Conservation (phyloP, 1,140 invertebrate genomes). For the Acyrthosiphon pisum region DNA sequence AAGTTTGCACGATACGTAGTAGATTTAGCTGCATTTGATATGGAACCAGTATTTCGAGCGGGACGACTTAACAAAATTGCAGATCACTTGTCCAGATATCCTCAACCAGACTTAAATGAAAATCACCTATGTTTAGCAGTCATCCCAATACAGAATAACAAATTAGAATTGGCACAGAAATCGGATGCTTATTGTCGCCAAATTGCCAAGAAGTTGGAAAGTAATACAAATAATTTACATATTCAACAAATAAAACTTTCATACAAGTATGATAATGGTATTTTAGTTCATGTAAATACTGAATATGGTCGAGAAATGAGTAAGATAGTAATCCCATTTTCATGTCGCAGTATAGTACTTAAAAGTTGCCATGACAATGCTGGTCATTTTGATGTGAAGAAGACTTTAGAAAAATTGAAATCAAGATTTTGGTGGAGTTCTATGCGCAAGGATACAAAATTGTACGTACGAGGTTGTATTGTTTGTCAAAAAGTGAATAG, state of each 20-base stretch:
- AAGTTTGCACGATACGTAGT: not conserved
- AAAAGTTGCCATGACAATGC: slow-evolving; percentile 30
- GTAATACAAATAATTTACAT: not conserved
- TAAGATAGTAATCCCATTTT: slow-evolving; percentile 27
- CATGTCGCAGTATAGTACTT: not conserved
- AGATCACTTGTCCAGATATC: not conserved
- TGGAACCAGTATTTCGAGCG: not conserved
- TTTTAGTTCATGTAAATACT: slow-evolving; percentile 3
- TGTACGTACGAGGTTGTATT: slow-evolving; percentile 8
- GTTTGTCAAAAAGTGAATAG: slow-evolving; percentile 34
- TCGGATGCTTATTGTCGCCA: slow-evolving; percentile 25
- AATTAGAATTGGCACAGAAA: not conserved
- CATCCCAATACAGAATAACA: not conserved
- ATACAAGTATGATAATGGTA: slow-evolving; percentile 3
- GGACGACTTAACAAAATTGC: slow-evolving; percentile 9
- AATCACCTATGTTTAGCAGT: slow-evolving; percentile 6
- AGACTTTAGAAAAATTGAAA: slow-evolving; percentile 41
- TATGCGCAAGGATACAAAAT: slow-evolving; percentile 20
- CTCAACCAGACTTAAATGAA: not conserved
- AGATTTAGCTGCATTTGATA: not conserved
- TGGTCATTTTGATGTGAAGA: slow-evolving; percentile 32
- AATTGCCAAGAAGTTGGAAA: slow-evolving; percentile 12
- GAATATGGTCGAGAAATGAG: not conserved
- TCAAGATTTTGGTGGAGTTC: slow-evolving; percentile 17
- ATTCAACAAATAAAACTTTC: not conserved